phyloP scores from a whole-genome alignment of 2,888 invertebrate species.

The Ophion costatus region DNA sequence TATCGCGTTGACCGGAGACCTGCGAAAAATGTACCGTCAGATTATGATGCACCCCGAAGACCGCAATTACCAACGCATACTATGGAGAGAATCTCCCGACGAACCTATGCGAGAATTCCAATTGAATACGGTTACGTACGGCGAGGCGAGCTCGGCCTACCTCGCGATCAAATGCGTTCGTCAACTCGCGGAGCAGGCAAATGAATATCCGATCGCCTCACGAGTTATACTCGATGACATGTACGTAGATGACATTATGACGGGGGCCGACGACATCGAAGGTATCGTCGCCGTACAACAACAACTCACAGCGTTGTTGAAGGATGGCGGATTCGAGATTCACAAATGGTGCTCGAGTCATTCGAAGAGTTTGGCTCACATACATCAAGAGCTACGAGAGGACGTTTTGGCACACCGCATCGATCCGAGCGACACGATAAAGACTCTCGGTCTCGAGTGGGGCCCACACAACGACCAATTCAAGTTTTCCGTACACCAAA shows the following conservation, averaged over 20 bases:
- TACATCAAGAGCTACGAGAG: neutral
- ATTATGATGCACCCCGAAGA: conserved; percentile 44
- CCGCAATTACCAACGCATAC: conserved; percentile 52
- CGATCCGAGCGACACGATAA: conserved; percentile 43
- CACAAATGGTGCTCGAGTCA: conserved; percentile 55
- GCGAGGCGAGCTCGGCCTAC: conserved; percentile 65
- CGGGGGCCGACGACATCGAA: conserved; percentile 54
- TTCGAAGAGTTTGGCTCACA: neutral
- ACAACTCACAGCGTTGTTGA: conserved; percentile 37
- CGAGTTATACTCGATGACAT: conserved; percentile 35
- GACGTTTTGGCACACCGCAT: neutral
- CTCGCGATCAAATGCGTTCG: conserved; percentile 67
- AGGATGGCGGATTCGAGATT: conserved; percentile 42
- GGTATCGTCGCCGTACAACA: conserved; percentile 56
- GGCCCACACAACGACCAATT: conserved; percentile 24
- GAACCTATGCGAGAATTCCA: conserved; percentile 28
- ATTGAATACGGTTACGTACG: conserved; percentile 61
- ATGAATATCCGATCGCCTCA: conserved; percentile 60
- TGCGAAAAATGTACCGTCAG: conserved; percentile 74
- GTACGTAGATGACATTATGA: conserved; percentile 60
- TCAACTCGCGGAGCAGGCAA: no score
- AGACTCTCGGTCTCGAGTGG: conserved; percentile 48
- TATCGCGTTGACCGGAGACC: conserved; percentile 70
- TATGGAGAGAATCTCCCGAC: conserved; percentile 43
- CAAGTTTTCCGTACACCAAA: conserved; percentile 16